Conservation (phyloP, 2,888 invertebrate genomes). For the Minunthozetes semirufus region DNA sequence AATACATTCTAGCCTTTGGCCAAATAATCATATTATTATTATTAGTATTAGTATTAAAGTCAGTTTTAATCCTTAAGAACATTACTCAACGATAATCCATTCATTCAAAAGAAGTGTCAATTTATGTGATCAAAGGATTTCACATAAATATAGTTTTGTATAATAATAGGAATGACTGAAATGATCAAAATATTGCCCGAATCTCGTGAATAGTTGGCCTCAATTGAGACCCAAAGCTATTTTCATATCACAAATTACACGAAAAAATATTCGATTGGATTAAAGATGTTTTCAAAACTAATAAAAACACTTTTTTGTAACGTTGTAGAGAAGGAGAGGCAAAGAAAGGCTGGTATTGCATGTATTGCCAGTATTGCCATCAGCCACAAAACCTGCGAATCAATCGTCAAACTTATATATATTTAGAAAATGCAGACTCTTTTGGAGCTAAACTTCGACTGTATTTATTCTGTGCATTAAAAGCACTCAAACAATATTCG, state of each 20-base stretch:
- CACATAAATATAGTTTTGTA: too few relatives aligned
- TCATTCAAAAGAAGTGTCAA: neutral
- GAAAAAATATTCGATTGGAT: neutral
- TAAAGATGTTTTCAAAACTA: neutral
- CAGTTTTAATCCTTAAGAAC: neutral
- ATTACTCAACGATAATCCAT: neutral
- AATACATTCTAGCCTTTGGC: neutral
- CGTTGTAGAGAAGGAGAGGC: neutral
- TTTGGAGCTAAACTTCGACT: too few relatives aligned
- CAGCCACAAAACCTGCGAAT: slow-evolving; percentile 6
- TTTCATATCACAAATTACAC: neutral
- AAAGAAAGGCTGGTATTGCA: neutral
- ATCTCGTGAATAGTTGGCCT: too few relatives aligned
- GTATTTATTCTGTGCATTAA: too few relatives aligned
- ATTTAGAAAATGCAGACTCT: neutral
- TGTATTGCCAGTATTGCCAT: neutral
- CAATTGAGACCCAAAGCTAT: slow-evolving; percentile 15
- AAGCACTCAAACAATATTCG: too few relatives aligned
- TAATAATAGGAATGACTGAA: too few relatives aligned
- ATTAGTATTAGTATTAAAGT: too few relatives aligned
- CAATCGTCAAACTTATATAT: neutral
- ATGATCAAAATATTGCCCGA: too few relatives aligned
- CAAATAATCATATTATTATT: neutral
- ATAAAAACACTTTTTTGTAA: neutral
- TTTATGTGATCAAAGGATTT: too few relatives aligned